Evolutionary conservation across 2,888 invertebrate genomes (phyloP).

Genomic region (Erynnis tages): DNA sequence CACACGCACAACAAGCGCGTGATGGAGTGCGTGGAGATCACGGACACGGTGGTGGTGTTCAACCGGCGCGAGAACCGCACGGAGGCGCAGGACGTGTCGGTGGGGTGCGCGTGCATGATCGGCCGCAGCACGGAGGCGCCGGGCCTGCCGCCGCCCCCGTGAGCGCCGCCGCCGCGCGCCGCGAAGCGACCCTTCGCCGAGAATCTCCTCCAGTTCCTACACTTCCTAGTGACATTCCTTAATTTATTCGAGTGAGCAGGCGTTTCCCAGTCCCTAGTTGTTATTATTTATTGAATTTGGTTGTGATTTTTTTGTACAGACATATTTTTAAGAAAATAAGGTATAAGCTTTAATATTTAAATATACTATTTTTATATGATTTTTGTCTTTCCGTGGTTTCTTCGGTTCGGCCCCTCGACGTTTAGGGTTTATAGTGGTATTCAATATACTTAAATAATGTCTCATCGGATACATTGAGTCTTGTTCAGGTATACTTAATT

Average conservation of each 20-base stretch:
- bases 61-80: conserved; percentile 41
- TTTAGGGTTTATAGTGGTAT: no score
- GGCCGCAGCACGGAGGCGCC: conserved; percentile 41
- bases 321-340: conserved; percentile 25
- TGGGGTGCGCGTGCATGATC: conserved; percentile 72
- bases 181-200: background rate
- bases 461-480: no score
- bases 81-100: conserved; percentile 50
- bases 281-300: conserved; percentile 37
- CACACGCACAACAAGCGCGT: conserved; percentile 52
- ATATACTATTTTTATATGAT: conserved; percentile 20
- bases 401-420: no score
- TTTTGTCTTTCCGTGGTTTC: no score
- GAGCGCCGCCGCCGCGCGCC: conserved; percentile 2
- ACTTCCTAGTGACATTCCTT: conserved; percentile 27
- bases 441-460: no score
- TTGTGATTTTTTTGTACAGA: conserved; percentile 32
- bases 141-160: conserved; percentile 32
- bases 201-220: conserved; percentile 42
- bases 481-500: no score
- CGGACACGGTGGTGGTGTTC: conserved; percentile 64
- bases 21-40: conserved; percentile 67
- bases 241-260: conserved; percentile 29
- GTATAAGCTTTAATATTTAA: conserved; percentile 37
- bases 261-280: conserved; percentile 16